Evolutionary conservation across 1,140 invertebrate genomes (phyloP).

Genomic region (Drosophila kohkoa): DNA sequence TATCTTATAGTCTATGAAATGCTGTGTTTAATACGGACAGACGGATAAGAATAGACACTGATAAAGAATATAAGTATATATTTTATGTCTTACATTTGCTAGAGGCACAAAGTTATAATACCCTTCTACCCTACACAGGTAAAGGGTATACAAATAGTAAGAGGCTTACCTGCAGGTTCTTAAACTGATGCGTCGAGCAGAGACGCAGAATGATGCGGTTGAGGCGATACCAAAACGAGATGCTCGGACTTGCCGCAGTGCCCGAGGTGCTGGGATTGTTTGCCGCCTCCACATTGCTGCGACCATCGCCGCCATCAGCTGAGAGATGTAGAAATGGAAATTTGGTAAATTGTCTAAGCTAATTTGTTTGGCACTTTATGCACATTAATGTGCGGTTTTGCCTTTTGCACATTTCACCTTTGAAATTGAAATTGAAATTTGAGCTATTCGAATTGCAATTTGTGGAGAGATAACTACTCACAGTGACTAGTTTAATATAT

Average conservation of each 20-base stretch:
- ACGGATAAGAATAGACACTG: too few species aligned
- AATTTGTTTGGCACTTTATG: constrained; percentile 10
- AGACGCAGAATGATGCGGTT: constrained; percentile 85
- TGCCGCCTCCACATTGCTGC: constrained; percentile 65
- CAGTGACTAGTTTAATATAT: constrained; percentile 27
- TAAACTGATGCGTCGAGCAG: constrained; percentile 89
- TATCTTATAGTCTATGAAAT: too few species aligned
- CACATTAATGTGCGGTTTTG: not conserved
- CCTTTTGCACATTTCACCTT: not conserved
- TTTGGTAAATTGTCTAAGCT: not conserved
- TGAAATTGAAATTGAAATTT: constrained; percentile 16
- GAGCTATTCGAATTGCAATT: constrained; percentile 15
- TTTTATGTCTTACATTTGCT: too few species aligned
- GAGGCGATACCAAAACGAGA: constrained; percentile 84
- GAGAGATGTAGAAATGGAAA: not conserved
- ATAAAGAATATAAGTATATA: too few species aligned
- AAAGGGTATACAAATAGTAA: constrained; percentile 26
- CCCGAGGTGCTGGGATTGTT: constrained; percentile 66
- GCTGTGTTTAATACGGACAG: too few species aligned
- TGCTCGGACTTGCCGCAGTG: constrained; percentile 69
- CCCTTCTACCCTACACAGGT: too few species aligned
- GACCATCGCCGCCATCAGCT: constrained; percentile 41
- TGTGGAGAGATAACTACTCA: not conserved
- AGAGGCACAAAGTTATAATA: too few species aligned
- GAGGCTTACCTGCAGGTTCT: constrained; percentile 88